Evolutionary conservation across 1,140 invertebrate genomes (phyloP).

Genomic region (Penaeus indicus): DNA sequence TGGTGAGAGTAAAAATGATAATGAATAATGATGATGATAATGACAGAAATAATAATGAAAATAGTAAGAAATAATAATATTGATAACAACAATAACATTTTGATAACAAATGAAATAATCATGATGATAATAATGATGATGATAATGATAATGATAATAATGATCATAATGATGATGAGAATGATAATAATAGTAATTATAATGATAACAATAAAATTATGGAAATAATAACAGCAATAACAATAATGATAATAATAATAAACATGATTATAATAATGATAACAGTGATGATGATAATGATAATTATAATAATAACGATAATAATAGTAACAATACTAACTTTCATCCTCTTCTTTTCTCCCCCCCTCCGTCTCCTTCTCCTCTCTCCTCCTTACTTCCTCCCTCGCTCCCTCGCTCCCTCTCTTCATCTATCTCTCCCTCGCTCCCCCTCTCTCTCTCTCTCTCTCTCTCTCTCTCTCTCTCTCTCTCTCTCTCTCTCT

Average conservation of each 20-base stretch:
- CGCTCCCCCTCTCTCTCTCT: too few relatives aligned
- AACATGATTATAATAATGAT: too few relatives aligned
- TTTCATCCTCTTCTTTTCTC: background rate
- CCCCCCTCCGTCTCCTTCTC: background rate
- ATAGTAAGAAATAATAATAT: background rate
- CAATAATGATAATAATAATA: background rate
- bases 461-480: too few relatives aligned
- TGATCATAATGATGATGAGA: background rate
- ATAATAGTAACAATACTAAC: background rate
- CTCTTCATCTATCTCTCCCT: too few relatives aligned
- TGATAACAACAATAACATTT: background rate
- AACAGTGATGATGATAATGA: background rate
- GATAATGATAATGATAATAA: background rate
- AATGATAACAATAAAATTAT: background rate
- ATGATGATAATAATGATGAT: background rate
- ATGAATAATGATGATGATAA: background rate
- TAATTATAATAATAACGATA: background rate
- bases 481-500: too few relatives aligned
- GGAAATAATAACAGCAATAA: background rate
- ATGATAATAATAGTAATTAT: background rate
- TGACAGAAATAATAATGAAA: too few relatives aligned
- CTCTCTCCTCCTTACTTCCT: background rate
- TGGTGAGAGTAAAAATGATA: background rate
- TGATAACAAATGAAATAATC: background rate
- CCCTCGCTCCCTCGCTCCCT: too few relatives aligned